Conservation (phyloP, 2,888 invertebrate species). For the Ptilodon capucinus region DNA sequence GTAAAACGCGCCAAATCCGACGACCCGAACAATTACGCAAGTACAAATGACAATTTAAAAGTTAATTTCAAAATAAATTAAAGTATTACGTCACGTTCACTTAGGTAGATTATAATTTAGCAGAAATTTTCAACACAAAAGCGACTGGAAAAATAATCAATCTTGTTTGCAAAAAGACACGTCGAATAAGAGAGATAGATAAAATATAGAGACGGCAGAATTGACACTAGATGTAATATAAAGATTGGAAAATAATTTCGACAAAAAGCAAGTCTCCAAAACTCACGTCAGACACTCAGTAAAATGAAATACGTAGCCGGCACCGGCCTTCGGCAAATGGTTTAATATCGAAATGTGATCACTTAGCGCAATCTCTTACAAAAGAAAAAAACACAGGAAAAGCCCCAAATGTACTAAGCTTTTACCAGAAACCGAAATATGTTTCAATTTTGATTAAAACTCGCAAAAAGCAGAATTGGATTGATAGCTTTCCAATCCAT, state of each 20-base stretch:
- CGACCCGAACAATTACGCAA: conserved; percentile 40
- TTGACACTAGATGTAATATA: conserved; percentile 70
- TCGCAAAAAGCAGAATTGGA: conserved; percentile 59
- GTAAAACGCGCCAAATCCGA: conserved; percentile 50
- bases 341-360: conserved; percentile 83
- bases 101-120: conserved; percentile 11
- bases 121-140: conserved; percentile 17
- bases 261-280: conserved; percentile 78
- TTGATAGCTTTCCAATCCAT: conserved; percentile 59
- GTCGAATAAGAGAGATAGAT: conserved; percentile 30
- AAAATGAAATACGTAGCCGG: conserved; percentile 81
- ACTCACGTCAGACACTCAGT: conserved; percentile 81
- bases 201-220: conserved; percentile 54
- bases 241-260: conserved; percentile 76
- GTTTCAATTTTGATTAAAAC: conserved; percentile 71
- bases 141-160: conserved; percentile 18
- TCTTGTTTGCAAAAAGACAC: conserved; percentile 28
- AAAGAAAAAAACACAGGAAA: conserved; percentile 74
- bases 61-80: conserved; percentile 30
- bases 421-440: conserved; percentile 75
- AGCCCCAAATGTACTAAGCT: conserved; percentile 71
- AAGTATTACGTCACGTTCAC: conserved; percentile 18
- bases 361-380: conserved; percentile 82
- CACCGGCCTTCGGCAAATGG: conserved; percentile 80
- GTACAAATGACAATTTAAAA: conserved; percentile 36